Evolutionary conservation across 2,113 vertebrate species (phyloP).

Genomic region (Raja brachyura): DNA sequence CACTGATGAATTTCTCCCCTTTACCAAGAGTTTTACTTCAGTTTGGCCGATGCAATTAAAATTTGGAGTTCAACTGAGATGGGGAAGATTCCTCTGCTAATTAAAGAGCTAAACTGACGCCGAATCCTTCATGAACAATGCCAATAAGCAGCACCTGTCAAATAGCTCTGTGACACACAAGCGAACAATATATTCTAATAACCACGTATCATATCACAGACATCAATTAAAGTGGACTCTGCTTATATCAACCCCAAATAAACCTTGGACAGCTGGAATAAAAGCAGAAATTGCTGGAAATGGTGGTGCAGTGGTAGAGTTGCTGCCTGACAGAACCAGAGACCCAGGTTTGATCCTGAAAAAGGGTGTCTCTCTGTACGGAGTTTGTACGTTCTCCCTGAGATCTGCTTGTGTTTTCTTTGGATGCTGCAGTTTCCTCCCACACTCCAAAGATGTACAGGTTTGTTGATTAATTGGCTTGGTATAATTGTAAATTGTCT

Average conservation of each 20-base stretch:
- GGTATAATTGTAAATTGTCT: no score
- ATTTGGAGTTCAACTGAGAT: neutral
- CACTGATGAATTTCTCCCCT: neutral
- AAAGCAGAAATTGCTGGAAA: no score
- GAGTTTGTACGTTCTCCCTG: no score
- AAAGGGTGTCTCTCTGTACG: no score
- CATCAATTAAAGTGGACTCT: neutral
- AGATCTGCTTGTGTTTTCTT: no score
- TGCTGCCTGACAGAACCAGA: no score
- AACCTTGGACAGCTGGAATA: neutral
- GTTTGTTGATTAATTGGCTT: no score
- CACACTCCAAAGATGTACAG: no score
- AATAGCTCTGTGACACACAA: neutral
- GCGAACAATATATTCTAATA: slow-evolving; percentile 12
- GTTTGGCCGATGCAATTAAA: slow-evolving; percentile 17
- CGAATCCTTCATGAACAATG: neutral
- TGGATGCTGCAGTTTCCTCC: no score
- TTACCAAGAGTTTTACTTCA: neutral
- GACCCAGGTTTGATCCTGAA: no score
- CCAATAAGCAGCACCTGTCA: neutral
- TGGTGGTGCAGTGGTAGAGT: no score
- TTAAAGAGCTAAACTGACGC: slow-evolving; percentile 9
- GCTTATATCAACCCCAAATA: neutral
- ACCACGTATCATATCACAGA: neutral
- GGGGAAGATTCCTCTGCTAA: neutral